Percentiles rank a stretch among this genome's conserved stretches.
Evolutionary conservation across 2,888 invertebrate species (phyloP).

Genomic region (Uropetala carovei): DNA sequence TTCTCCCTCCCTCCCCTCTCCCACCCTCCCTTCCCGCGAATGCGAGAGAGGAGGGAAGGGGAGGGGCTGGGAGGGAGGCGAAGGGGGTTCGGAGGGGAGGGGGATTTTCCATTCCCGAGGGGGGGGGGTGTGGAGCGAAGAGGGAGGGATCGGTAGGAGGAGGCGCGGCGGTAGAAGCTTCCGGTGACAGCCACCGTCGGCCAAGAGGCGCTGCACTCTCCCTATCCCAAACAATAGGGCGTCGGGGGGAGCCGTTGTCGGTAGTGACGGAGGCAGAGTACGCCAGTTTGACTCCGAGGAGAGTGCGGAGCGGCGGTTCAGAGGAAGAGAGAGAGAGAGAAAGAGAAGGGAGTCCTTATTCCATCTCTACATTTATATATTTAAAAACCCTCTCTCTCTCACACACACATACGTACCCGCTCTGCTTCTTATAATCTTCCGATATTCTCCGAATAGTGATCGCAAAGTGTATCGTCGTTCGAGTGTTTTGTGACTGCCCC

Average conservation of each 20-base stretch:
- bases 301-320: neutral
- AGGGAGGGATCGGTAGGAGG: neutral
- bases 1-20: neutral
- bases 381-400: neutral
- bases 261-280: slow-evolving; percentile 25
- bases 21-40: neutral
- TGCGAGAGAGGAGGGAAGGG: neutral
- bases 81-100: neutral
- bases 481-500: too few relatives aligned
- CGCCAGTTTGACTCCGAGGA: slow-evolving; percentile 23
- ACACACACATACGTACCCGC: neutral
- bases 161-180: neutral
- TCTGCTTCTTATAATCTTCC: too few relatives aligned
- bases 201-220: slow-evolving; percentile 34
- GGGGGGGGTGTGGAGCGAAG: neutral
- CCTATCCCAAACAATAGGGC: slow-evolving; percentile 51
- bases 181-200: slow-evolving; percentile 58
- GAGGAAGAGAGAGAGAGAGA: neutral
- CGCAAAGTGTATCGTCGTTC: too few relatives aligned
- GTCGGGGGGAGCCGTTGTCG: slow-evolving; percentile 27
- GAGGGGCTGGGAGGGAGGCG: neutral
- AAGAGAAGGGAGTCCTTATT: neutral
- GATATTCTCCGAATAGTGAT: too few relatives aligned
- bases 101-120: slow-evolving; percentile 15
- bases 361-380: neutral